These are phyloP conservation scores for Megaleporinus macrocephalus DNA, from an alignment of 2,113 vertebrate genomes.

Conservation along the genomic window DNA sequence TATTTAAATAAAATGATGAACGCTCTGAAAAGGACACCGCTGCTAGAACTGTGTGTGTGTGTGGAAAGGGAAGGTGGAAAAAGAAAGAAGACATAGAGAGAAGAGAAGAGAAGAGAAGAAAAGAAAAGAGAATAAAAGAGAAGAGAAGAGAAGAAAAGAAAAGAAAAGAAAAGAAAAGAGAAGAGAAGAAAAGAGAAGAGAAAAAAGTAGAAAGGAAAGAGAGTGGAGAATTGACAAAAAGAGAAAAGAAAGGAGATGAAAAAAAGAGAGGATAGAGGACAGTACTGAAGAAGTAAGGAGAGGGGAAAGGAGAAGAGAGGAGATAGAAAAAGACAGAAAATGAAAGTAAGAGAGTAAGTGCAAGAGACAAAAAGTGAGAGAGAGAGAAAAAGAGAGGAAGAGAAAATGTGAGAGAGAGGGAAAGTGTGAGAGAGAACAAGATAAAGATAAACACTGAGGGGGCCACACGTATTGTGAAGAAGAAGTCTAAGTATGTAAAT, in stretches of 20 bases:
- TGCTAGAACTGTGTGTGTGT: neutral
- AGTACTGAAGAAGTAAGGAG: no score
- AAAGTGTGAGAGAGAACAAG: neutral
- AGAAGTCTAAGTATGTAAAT: neutral
- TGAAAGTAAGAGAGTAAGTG: no score
- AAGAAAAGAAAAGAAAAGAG: no score
- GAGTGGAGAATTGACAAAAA: no score
- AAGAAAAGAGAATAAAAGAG: no score
- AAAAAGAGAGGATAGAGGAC: no score
- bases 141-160: no score
- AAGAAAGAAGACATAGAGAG: neutral
- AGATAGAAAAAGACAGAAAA: neutral
- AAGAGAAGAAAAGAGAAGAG: no score
- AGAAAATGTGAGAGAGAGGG: neutral
- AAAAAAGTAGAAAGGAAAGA: no score
- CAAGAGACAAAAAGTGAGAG: neutral
- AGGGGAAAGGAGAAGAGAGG: no score
- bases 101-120: neutral
- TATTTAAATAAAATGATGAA: neutral
- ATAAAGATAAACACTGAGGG: slow-evolving; percentile 1
- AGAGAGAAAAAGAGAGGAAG: neutral
- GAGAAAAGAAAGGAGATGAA: neutral
- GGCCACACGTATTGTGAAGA: neutral
- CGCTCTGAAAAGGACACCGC: neutral
- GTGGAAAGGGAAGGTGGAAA: neutral